Percentiles rank a stretch among this genome's conserved stretches.
Evolutionary conservation across 2,113 vertebrate species (phyloP).

Genomic region (Aphyosemion australe): DNA sequence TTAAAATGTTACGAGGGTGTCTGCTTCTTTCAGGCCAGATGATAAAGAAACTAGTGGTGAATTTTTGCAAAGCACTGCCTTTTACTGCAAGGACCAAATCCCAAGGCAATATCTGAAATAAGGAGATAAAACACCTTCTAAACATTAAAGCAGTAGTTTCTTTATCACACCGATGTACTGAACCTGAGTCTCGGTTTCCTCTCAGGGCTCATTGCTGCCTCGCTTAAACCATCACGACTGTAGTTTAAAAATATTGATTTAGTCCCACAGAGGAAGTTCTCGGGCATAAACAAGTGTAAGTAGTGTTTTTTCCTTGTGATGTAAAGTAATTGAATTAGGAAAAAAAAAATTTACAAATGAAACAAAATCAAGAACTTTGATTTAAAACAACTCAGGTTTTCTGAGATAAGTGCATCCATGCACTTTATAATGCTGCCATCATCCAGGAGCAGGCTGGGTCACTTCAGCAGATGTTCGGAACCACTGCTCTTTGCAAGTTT

Average conservation of each 20-base stretch:
- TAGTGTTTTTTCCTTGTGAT: no score
- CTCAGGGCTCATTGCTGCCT: conserved; percentile 18
- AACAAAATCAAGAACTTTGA: no score
- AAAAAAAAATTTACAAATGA: no score
- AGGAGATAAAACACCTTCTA: conserved; percentile 9
- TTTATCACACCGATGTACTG: no score
- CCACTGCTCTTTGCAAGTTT: no score
- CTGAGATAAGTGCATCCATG: background rate
- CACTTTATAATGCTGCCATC: conserved; percentile 3
- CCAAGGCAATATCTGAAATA: conserved; percentile 14
- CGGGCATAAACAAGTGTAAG: conserved; percentile 14
- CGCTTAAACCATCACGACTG: conserved; percentile 36
- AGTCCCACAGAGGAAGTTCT: conserved; percentile 16
- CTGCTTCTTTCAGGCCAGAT: background rate
- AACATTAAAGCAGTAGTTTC: conserved; percentile 54
- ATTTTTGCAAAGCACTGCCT: background rate
- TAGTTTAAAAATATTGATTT: conserved; percentile 56
- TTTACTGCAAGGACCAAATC: background rate
- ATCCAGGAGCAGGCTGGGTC: conserved; percentile 18
- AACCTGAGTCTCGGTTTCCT: conserved; percentile 10
- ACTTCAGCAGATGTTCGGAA: conserved; percentile 23
- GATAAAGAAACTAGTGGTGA: background rate
- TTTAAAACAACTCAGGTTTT: conserved; percentile 1
- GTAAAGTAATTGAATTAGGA: no score
- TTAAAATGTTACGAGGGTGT: background rate